phyloP scores from a whole-genome alignment of 2,113 vertebrate genomes.

The Lepus europaeus region DNA sequence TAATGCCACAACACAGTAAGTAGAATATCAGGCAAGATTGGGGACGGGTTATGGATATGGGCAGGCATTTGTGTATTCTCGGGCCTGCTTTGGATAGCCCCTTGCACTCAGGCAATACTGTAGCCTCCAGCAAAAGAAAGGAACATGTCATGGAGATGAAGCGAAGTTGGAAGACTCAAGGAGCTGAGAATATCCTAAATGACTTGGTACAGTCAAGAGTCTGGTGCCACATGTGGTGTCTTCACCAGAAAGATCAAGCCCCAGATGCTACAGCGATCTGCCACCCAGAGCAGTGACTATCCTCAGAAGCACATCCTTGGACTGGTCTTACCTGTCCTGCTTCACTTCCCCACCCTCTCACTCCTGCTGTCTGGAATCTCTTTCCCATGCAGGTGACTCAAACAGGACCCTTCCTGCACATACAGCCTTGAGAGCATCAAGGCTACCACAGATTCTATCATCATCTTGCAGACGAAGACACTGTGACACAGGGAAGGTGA shows the following conservation, averaged over 20 bases:
- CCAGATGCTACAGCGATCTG: background rate
- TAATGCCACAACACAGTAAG: fast-evolving
- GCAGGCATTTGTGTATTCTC: background rate
- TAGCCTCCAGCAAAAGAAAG: background rate
- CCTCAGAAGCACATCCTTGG: background rate
- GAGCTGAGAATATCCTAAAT: background rate
- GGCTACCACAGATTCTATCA: too few species aligned
- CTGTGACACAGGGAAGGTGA: background rate
- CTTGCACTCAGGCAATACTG: background rate
- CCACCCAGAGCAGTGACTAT: background rate
- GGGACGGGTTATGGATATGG: background rate
- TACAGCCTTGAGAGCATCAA: background rate
- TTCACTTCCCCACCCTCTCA: background rate
- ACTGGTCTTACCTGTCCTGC: background rate
- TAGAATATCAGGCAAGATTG: background rate
- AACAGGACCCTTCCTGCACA: background rate
- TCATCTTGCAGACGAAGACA: background rate
- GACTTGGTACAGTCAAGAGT: background rate
- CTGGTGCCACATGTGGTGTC: background rate
- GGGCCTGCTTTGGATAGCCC: too few species aligned
- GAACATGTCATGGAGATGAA: background rate
- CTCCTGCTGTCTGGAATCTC: background rate
- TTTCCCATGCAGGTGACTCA: background rate
- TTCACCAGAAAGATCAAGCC: background rate
- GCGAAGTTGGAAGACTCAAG: background rate